These are phyloP conservation scores for Phrynocephalus forsythii DNA, from an alignment of 2,797 vertebrate species.

Conservation along the genomic window DNA sequence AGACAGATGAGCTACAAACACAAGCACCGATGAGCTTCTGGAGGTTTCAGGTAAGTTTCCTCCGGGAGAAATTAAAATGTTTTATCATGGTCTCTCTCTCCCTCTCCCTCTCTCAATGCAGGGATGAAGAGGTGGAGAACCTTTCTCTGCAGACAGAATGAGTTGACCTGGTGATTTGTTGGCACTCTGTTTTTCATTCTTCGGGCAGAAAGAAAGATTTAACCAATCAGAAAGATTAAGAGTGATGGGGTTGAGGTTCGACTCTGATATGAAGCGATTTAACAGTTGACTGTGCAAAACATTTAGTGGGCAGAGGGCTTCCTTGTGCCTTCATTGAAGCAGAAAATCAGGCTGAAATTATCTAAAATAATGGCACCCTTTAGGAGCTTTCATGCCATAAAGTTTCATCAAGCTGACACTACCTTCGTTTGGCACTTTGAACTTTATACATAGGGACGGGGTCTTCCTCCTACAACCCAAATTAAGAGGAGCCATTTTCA, in stretches of 20 bases:
- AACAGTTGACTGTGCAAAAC: conserved; percentile 71
- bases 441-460: not conserved
- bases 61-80: not conserved
- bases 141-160: not conserved
- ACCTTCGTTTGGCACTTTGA: conserved; percentile 1
- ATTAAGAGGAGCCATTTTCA: not conserved
- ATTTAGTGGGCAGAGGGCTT: conserved; percentile 59
- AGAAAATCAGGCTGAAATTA: conserved; percentile 88
- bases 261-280: conserved; percentile 68
- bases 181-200: conserved; percentile 61
- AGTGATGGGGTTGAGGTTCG: conserved; percentile 59
- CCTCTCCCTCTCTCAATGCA: not conserved
- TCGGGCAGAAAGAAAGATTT: conserved; percentile 71
- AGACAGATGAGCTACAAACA: too few species aligned
- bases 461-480: not conserved
- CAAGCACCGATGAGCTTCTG: too few species aligned
- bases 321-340: conserved; percentile 84
- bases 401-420: not conserved
- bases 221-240: conserved; percentile 72
- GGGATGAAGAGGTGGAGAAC: not conserved
- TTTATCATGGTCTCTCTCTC: not conserved
- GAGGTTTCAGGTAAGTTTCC: not conserved
- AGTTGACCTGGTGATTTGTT: conserved; percentile 45
- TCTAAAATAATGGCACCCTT: conserved; percentile 81
- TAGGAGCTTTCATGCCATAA: conserved; percentile 82